phyloP scores from a whole-genome alignment of 2,797 vertebrate genomes.

The Bradypodion pumilum region DNA sequence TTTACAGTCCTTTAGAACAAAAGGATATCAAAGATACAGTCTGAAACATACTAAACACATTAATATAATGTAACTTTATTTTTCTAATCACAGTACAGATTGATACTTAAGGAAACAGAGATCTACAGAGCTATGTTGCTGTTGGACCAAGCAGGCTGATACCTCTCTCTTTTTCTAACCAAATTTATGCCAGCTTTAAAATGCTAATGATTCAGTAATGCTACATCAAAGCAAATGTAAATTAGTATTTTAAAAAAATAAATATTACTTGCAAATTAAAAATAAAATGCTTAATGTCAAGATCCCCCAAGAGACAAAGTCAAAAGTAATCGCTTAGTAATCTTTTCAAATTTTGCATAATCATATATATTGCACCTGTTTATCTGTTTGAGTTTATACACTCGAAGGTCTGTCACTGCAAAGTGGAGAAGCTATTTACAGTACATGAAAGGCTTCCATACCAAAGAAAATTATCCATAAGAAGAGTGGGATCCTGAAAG shows the following conservation, averaged over 20 bases:
- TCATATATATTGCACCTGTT: not conserved
- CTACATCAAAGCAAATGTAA: constrained; percentile 35
- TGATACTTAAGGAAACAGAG: not conserved
- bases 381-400: no score
- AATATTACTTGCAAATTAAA: constrained; percentile 42
- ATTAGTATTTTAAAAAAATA: constrained; percentile 17
- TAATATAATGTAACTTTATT: not conserved
- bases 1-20: not conserved
- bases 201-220: constrained; percentile 37
- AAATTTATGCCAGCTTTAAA: constrained; percentile 54
- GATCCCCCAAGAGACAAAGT: constrained; percentile 20
- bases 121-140: not conserved
- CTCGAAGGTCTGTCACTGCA: no score
- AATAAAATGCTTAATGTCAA: constrained; percentile 15
- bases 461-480: no score
- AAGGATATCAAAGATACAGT: not conserved
- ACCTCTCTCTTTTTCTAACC: not conserved
- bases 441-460: no score
- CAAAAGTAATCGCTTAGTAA: constrained; percentile 15
- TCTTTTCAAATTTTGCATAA: constrained; percentile 34
- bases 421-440: no score
- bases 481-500: not conserved
- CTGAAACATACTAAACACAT: not conserved
- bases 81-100: no score
- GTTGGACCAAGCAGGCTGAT: not conserved